phyloP scores from a whole-genome alignment of 2,888 invertebrate species.

The Aquatica leii region DNA sequence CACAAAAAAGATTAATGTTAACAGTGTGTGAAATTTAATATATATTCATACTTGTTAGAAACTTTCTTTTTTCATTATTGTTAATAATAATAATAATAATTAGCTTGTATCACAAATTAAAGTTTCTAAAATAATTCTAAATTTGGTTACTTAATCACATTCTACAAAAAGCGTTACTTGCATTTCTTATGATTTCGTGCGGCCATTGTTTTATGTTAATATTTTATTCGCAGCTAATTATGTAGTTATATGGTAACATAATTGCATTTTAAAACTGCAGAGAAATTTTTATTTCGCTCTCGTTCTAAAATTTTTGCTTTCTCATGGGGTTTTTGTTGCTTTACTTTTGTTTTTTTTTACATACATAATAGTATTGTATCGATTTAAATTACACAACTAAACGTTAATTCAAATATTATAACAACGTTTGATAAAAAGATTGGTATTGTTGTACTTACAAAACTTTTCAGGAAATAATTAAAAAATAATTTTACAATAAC shows the following conservation, averaged over 20 bases:
- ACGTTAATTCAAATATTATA: no score
- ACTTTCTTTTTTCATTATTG: slow-evolving; percentile 7
- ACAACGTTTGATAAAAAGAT: no score
- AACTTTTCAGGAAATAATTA: no score
- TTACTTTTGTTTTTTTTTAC: no score
- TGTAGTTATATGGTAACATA: neutral
- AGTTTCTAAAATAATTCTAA: slow-evolving; percentile 3
- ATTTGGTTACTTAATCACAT: slow-evolving; percentile 5
- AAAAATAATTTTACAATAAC: no score
- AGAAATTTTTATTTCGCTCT: no score
- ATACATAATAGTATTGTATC: no score
- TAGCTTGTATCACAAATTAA: slow-evolving; percentile 9
- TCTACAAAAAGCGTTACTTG: slow-evolving; percentile 2
- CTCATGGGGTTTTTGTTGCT: no score
- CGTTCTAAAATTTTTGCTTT: no score
- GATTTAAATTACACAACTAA: no score
- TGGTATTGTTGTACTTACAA: no score
- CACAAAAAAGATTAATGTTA: slow-evolving; percentile 9
- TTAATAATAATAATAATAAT: slow-evolving; percentile 7
- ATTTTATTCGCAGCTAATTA: neutral
- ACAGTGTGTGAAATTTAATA: slow-evolving; percentile 12
- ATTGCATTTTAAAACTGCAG: neutral
- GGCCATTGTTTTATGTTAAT: neutral
- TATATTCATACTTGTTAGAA: slow-evolving; percentile 1
- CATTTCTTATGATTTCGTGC: neutral